Evolutionary conservation across 2,113 vertebrate genomes (phyloP), one percentile per base, ranked within the genome.

Genomic region (Archocentrus centrarchus): DNA sequence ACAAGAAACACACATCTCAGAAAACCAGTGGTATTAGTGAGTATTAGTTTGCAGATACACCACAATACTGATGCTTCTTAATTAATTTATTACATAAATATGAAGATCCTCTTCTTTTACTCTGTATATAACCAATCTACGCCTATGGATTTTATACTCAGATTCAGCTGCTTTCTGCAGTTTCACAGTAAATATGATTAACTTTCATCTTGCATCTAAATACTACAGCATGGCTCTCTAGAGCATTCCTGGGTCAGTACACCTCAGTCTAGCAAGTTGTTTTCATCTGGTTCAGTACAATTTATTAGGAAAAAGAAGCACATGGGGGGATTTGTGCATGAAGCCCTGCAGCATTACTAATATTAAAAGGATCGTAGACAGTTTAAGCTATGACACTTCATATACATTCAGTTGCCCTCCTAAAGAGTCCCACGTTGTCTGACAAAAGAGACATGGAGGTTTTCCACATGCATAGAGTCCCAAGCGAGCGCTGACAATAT

Each of bases 401-500:
- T 75, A 77, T 81, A 73, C 30, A 66, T 79, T 55, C 11, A 79
- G n/a, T 35, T 35, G 11, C 20, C 17, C 77, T 39, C 50, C 57
- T 22, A 15, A 39, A 77, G 66, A 83, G 24, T 39, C 59, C 9
- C 32, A 35, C 6, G 1, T n/a, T 85, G 76, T 81, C 83, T 88
- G 41, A 10, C 8, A 39, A 73, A 78, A 80, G 64, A 81, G 61
- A 64, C 6, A 4, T 73, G 80, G 61, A 57, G 44, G 60, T 59
- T 83, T 90, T 83, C 76, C 78, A 78, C 58, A 85, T 77, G 66
- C 75, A 17, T 17, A 15, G 18, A 17, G 62, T 91, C 81, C 87
- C 90, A 83, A 59, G 87, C 88, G 85, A 77, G 2, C 37, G 30
- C 44, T 18, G 7, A 86, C 79, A 88, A 90, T 89, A 57, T 24